phyloP scores from a whole-genome alignment of 2,888 invertebrate species.

The Griposia aprilina region DNA sequence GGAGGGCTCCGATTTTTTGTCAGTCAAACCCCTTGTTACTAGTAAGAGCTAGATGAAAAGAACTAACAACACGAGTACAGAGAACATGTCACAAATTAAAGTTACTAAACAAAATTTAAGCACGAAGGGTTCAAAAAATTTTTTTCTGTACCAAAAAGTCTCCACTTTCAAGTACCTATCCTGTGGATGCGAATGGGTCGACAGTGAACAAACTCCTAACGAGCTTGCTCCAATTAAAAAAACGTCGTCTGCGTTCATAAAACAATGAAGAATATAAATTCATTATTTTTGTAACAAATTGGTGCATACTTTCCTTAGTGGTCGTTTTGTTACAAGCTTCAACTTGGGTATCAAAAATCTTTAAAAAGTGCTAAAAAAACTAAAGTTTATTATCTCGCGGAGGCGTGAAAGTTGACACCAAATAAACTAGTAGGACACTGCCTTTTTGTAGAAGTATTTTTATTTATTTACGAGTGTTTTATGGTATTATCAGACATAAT shows the following conservation, averaged over 20 bases:
- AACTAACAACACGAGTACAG: too few species aligned
- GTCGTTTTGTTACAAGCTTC: slow-evolving; percentile 13
- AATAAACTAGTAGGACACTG: slow-evolving; percentile 11
- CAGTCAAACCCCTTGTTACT: background rate
- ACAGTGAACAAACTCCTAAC: slow-evolving; percentile 47
- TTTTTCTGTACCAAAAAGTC: background rate
- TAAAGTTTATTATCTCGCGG: background rate
- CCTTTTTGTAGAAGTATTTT: background rate
- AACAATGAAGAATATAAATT: slow-evolving; percentile 42
- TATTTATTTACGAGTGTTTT: background rate
- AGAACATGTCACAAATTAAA: too few species aligned
- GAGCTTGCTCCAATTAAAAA: slow-evolving; percentile 42
- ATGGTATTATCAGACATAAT: background rate
- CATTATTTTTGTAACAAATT: slow-evolving; percentile 52
- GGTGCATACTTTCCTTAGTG: slow-evolving; percentile 37
- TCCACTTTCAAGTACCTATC: background rate
- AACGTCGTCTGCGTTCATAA: slow-evolving; percentile 24
- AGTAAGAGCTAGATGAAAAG: too few species aligned
- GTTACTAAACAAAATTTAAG: background rate
- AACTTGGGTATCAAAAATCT: slow-evolving; percentile 4
- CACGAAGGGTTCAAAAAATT: too few species aligned
- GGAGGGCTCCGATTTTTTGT: background rate
- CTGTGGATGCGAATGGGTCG: background rate
- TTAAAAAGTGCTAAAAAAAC: slow-evolving; percentile 8
- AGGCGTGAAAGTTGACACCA: slow-evolving; percentile 34